phyloP scores from a whole-genome alignment of 2,113 vertebrate genomes.

The Mastomys coucha region DNA sequence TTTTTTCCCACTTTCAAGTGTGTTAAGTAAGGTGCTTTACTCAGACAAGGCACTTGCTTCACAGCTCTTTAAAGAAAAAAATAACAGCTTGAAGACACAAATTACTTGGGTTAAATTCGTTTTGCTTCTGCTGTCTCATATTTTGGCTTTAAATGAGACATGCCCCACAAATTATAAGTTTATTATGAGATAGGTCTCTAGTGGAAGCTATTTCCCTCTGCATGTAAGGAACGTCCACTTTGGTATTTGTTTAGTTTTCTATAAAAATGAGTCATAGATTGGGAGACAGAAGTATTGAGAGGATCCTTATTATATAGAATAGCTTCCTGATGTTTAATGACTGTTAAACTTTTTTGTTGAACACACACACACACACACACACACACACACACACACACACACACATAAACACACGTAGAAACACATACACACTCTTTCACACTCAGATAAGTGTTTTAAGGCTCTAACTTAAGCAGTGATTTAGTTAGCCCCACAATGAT shows the following conservation, averaged over 20 bases:
- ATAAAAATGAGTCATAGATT: slow-evolving; percentile 11
- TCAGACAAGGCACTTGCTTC: neutral
- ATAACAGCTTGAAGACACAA: neutral
- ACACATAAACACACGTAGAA: neutral
- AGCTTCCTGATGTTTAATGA: neutral
- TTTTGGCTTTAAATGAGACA: slow-evolving; percentile 28
- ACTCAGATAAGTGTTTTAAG: neutral
- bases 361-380: neutral
- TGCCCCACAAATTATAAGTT: neutral
- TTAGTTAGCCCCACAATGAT: neutral
- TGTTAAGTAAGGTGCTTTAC: neutral
- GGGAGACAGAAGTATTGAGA: slow-evolving; percentile 17
- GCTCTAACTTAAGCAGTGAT: neutral
- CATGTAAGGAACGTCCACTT: neutral
- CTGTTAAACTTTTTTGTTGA: neutral
- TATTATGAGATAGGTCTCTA: neutral
- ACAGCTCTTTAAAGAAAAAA: neutral
- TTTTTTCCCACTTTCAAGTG: neutral
- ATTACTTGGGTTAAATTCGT: slow-evolving; percentile 13
- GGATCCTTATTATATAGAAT: slow-evolving; percentile 10
- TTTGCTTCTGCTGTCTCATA: slow-evolving; percentile 21
- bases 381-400: accelerated
- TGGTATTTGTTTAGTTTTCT: neutral
- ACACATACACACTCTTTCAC: neutral
- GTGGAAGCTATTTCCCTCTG: neutral